Percentiles rank a stretch among this genome's conserved stretches.
phyloP scores from a whole-genome alignment of 92 coral and sea anemone species.

The Epizoanthus stellaris region DNA sequence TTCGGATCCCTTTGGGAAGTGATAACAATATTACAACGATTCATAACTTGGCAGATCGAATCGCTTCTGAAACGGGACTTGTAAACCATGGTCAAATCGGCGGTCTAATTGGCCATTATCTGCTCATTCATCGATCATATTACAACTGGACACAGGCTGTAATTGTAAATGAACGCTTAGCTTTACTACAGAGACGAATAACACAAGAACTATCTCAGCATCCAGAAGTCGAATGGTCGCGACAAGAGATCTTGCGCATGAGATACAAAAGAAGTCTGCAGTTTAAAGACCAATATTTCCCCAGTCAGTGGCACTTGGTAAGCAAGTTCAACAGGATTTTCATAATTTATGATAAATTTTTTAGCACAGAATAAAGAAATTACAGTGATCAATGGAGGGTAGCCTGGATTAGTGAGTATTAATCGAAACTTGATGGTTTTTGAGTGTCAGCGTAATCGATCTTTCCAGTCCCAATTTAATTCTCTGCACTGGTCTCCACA shows the following conservation, averaged over 20 bases:
- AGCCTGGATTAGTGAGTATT: too few relatives aligned
- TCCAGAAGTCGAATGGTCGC: conserved; percentile 95
- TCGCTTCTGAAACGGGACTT: conserved; percentile 87
- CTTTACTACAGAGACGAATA: conserved; percentile 56
- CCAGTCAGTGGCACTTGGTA: conserved; percentile 99
- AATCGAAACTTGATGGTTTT: too few relatives aligned
- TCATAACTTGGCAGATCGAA: conserved; percentile 71
- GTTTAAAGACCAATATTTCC: conserved; percentile 97
- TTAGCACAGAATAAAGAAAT: too few relatives aligned
- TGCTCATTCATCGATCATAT: conserved; percentile 82
- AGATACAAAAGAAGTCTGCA: conserved; percentile 87
- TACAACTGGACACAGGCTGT: conserved; percentile 56
- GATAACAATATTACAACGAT: conserved; percentile 47
- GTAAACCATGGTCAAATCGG: conserved; percentile 94
- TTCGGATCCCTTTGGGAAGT: conserved; percentile 76
- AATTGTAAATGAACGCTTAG: conserved; percentile 36
- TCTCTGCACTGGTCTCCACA: too few relatives aligned
- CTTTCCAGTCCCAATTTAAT: too few relatives aligned
- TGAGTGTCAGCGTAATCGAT: too few relatives aligned
- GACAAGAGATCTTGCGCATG: conserved; percentile 82
- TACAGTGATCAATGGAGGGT: too few relatives aligned
- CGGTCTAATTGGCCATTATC: conserved; percentile 86
- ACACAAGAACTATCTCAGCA: conserved; percentile 69
- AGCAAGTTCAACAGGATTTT: too few relatives aligned
- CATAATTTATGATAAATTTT: too few relatives aligned